These are phyloP conservation scores for Lucilia sericata DNA, from an alignment of 1,140 invertebrate species.

Conservation along the genomic window DNA sequence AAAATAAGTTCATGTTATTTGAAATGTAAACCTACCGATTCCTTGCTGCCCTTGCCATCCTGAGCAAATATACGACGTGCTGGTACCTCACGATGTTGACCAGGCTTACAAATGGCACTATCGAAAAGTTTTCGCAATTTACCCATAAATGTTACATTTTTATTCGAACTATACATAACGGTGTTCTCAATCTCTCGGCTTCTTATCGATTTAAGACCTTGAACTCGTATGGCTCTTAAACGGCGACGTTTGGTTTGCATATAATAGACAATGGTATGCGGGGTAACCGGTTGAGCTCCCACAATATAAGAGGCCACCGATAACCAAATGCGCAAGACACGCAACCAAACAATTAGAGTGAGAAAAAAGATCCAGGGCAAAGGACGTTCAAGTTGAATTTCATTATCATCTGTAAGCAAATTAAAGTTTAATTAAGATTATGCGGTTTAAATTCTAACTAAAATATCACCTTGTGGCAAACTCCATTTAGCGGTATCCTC, in stretches of 20 bases:
- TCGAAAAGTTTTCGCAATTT: constrained; percentile 55
- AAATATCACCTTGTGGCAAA: constrained; percentile 53
- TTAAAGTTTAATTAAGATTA: too few relatives aligned
- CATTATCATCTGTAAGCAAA: constrained; percentile 51
- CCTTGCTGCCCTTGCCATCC: not conserved
- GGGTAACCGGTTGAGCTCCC: constrained; percentile 58
- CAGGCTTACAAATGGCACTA: constrained; percentile 58
- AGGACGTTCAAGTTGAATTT: constrained; percentile 54
- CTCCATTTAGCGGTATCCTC: constrained; percentile 66
- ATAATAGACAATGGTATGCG: constrained; percentile 59
- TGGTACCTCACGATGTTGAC: constrained; percentile 51
- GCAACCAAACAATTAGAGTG: constrained; percentile 58
- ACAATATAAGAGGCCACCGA: constrained; percentile 60
- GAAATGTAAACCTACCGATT: not conserved
- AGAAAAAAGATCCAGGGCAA: constrained; percentile 61
- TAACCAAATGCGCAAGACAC: constrained; percentile 59
- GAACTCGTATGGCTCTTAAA: constrained; percentile 58
- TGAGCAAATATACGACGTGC: constrained; percentile 47
- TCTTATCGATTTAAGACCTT: constrained; percentile 55
- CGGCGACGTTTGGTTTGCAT: constrained; percentile 63
- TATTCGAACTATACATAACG: not conserved
- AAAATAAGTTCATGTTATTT: too few relatives aligned
- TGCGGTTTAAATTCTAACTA: too few relatives aligned
- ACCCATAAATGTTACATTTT: constrained; percentile 46
- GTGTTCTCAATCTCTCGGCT: constrained; percentile 49